A percentile compares a stretch with the other conserved stretches of the same genome.
Conservation (phyloP, 2,113 vertebrate species). For the Siniperca knerii region DNA sequence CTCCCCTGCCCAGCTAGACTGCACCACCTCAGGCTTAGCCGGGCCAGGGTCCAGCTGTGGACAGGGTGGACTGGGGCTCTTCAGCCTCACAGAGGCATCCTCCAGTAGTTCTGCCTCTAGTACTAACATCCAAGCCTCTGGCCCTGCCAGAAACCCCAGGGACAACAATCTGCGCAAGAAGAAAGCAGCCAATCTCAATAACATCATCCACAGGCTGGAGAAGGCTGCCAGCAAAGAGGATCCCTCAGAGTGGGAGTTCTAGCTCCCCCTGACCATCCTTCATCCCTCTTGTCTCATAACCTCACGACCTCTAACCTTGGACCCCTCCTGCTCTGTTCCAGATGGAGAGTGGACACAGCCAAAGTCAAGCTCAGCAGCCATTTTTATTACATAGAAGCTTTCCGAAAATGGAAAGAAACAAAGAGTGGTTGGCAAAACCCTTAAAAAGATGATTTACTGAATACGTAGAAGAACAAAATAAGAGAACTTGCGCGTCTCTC, state of each 20-base stretch:
- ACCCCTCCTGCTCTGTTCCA: slow-evolving; percentile 80
- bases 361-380: slow-evolving; percentile 86
- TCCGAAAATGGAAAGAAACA: slow-evolving; percentile 78
- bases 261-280: slow-evolving; percentile 70
- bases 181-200: slow-evolving; percentile 98
- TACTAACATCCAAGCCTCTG: slow-evolving; percentile 83
- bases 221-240: slow-evolving; percentile 97
- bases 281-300: slow-evolving; percentile 80
- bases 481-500: slow-evolving; percentile 78
- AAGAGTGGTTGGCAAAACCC: slow-evolving; percentile 80
- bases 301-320: slow-evolving; percentile 82
- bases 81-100: slow-evolving; percentile 91
- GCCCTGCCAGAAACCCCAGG: slow-evolving; percentile 89
- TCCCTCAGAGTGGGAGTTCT: slow-evolving; percentile 98
- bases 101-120: slow-evolving; percentile 82
- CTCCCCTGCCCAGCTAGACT: slow-evolving; percentile 86
- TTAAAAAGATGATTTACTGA: slow-evolving; percentile 84
- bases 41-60: slow-evolving; percentile 90
- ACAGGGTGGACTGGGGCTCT: slow-evolving; percentile 87
- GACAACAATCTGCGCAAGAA: slow-evolving; percentile 97
- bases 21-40: slow-evolving; percentile 87
- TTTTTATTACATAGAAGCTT: slow-evolving; percentile 82
- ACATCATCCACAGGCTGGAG: slow-evolving; percentile 98
- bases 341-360: slow-evolving; percentile 83
- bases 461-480: slow-evolving; percentile 84